Evolutionary conservation across 2,797 vertebrate species (phyloP).

Genomic region (Chaetodon trifasciatus): DNA sequence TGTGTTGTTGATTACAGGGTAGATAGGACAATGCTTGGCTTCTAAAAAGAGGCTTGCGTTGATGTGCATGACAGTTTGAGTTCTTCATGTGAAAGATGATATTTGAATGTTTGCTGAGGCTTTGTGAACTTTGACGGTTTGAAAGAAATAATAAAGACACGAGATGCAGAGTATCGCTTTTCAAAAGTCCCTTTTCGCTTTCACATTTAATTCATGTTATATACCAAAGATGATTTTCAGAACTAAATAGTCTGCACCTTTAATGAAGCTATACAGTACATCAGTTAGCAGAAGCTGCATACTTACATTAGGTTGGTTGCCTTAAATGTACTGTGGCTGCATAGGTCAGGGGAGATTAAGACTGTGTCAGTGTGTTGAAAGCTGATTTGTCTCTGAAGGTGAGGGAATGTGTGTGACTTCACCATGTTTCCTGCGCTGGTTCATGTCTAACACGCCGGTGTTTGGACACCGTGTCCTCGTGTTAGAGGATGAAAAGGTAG

Average conservation of each 20-base stretch:
- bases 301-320: constrained; percentile 23
- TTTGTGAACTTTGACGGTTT: constrained; percentile 15
- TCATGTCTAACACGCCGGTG: constrained; percentile 50
- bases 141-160: constrained; percentile 1
- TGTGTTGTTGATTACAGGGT: constrained; percentile 28
- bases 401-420: constrained; percentile 64
- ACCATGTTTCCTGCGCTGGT: constrained; percentile 64
- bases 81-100: neutral
- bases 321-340: constrained; percentile 52
- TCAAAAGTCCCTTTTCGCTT: neutral
- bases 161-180: neutral
- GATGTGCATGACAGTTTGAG: neutral
- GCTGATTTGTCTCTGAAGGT: constrained; percentile 55
- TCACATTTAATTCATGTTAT: neutral
- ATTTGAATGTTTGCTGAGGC: neutral
- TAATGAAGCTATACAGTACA: neutral
- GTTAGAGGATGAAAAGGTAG: constrained; percentile 19
- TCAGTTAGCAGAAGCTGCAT: constrained; percentile 4
- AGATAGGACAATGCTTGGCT: constrained; percentile 7
- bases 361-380: constrained; percentile 50
- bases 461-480: constrained; percentile 58
- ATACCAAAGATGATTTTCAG: constrained; percentile 1
- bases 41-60: neutral
- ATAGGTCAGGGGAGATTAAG: constrained; percentile 39
- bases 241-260: neutral